Evolutionary conservation across 2,797 vertebrate genomes (phyloP).

Genomic region (Acipenser ruthenus): DNA sequence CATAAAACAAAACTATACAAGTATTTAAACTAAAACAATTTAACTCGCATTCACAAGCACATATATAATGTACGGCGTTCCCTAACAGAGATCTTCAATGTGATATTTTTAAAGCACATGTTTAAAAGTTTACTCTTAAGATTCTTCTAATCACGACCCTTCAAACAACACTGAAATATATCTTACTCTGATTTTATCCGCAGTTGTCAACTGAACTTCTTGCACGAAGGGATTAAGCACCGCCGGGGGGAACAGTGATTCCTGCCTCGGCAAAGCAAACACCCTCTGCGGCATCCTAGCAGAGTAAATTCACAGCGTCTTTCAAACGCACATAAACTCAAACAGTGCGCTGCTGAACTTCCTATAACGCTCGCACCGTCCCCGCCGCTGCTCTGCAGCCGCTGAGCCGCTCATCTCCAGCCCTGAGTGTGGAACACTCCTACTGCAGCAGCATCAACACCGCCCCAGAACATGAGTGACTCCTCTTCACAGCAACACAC

Average conservation of each 20-base stretch:
- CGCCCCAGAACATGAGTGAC: no score
- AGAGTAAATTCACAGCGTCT: neutral
- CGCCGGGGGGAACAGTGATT: conserved; percentile 74
- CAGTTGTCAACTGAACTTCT: conserved; percentile 50
- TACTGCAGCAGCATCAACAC: no score
- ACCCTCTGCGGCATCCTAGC: conserved; percentile 52
- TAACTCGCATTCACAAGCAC: no score
- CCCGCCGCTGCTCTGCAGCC: conserved; percentile 22
- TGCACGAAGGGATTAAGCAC: conserved; percentile 84
- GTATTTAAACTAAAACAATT: no score
- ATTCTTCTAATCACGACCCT: neutral
- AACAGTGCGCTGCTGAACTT: conserved; percentile 18
- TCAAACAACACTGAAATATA: conserved; percentile 4
- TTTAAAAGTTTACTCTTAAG: neutral
- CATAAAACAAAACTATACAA: no score
- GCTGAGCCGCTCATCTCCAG: conserved; percentile 17
- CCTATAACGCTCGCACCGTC: no score
- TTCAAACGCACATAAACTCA: neutral
- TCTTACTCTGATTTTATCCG: conserved; percentile 67
- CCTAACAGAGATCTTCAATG: no score
- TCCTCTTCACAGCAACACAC: no score
- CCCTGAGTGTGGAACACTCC: neutral
- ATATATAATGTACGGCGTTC: no score
- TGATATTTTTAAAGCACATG: no score
- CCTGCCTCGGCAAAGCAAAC: conserved; percentile 71